These are phyloP conservation scores for Elymnias hypermnestra DNA, from an alignment of 1,140 invertebrate genomes.

Conservation along the genomic window DNA sequence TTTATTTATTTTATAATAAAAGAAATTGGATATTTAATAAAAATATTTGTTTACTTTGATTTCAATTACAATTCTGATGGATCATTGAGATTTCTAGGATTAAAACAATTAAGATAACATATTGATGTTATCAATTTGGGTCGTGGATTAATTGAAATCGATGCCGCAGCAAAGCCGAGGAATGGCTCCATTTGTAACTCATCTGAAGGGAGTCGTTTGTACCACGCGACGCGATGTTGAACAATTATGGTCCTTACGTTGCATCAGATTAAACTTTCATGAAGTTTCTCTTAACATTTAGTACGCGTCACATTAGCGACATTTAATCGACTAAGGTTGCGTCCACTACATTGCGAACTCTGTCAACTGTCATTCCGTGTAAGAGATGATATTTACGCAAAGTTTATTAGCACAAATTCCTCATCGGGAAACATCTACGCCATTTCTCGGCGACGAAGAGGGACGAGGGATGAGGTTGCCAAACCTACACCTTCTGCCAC, in stretches of 20 bases:
- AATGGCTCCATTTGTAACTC: constrained; percentile 1
- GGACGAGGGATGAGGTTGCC: too few relatives aligned
- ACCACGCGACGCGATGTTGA: not conserved
- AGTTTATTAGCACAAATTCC: too few relatives aligned
- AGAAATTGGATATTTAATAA: too few relatives aligned
- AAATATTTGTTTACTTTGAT: not conserved
- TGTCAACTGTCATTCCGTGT: too few relatives aligned
- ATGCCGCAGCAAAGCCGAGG: not conserved
- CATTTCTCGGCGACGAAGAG: too few relatives aligned
- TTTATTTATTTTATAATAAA: too few relatives aligned
- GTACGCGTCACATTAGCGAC: too few relatives aligned
- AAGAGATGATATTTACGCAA: too few relatives aligned
- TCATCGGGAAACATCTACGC: too few relatives aligned
- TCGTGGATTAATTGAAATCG: constrained; percentile 8
- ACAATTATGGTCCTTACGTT: not conserved
- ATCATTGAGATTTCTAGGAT: not conserved
- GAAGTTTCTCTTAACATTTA: not conserved
- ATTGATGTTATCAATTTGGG: constrained; percentile 8
- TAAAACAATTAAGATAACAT: constrained; percentile 8
- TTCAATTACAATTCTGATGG: not conserved
- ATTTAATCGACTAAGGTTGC: too few relatives aligned
- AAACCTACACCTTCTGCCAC: too few relatives aligned
- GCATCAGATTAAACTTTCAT: not conserved
- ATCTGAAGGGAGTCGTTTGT: not conserved
- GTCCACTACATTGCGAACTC: too few relatives aligned